These are phyloP conservation scores for Iguana delicatissima DNA, from an alignment of 2,797 vertebrate genomes.

Conservation along the genomic window DNA sequence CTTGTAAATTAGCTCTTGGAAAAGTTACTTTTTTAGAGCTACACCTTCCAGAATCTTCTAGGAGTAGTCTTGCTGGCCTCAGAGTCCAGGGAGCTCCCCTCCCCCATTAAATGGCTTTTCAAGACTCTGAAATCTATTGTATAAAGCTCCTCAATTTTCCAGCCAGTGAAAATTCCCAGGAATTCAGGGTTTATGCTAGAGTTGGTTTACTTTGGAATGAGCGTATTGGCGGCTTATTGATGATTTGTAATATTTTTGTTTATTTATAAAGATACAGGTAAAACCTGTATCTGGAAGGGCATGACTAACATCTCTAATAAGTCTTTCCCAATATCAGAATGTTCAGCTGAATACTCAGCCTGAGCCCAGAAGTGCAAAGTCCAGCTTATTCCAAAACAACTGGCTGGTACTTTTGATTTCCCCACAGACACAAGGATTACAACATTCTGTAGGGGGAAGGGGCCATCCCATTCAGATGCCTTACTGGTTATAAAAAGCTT, in stretches of 20 bases:
- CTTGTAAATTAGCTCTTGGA: neutral
- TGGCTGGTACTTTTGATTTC: neutral
- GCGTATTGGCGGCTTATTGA: neutral
- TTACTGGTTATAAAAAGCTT: neutral
- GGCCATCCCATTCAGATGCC: neutral
- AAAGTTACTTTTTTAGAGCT: too few relatives aligned
- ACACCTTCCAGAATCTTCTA: neutral
- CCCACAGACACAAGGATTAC: neutral
- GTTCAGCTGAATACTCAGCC: neutral
- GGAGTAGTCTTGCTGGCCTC: too few relatives aligned
- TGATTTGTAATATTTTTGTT: neutral
- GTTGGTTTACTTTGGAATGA: neutral
- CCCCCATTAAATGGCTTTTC: too few relatives aligned
- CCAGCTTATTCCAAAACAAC: neutral
- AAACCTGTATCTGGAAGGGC: neutral
- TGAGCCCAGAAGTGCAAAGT: neutral
- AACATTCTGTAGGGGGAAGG: neutral
- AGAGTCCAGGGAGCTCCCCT: too few relatives aligned
- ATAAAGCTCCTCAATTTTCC: neutral
- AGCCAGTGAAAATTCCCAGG: neutral
- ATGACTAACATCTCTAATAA: neutral
- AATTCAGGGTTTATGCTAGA: neutral
- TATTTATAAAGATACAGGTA: neutral
- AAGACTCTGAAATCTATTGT: neutral
- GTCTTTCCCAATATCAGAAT: neutral